phyloP scores from a whole-genome alignment of 2,113 vertebrate genomes.

The Prietella phreatophila region DNA sequence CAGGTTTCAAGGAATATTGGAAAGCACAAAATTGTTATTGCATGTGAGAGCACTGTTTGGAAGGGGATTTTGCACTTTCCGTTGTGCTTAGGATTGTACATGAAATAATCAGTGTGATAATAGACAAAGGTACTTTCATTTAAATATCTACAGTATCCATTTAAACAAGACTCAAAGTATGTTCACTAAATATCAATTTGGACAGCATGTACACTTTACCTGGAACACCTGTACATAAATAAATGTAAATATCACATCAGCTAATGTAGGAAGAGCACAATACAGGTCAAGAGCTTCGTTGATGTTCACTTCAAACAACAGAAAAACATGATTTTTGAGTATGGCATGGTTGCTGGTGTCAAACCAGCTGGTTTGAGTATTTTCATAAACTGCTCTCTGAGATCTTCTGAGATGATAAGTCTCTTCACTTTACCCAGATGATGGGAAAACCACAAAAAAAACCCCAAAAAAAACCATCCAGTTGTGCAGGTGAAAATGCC shows the following conservation, averaged over 20 bases:
- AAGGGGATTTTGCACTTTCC: not conserved
- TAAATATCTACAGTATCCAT: not conserved
- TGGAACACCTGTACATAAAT: not conserved
- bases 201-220: not conserved
- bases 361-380: not conserved
- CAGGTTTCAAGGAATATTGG: constrained; percentile 1
- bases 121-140: not conserved
- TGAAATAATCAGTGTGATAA: not conserved
- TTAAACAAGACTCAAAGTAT: not conserved
- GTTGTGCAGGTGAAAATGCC: not conserved
- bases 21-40: not conserved
- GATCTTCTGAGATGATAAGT: not conserved
- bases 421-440: not conserved
- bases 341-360: not conserved
- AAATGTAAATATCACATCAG: not conserved
- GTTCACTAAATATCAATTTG: not conserved
- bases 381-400: not conserved
- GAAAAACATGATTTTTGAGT: not conserved
- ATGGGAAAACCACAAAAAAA: not conserved
- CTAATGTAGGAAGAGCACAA: not conserved
- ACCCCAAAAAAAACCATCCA: not conserved
- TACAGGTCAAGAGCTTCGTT: not conserved
- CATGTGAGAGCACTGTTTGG: not conserved
- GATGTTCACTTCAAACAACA: not conserved
- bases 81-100: not conserved